Evolutionary conservation across 2,113 vertebrate genomes (phyloP), one percentile per base, ranked within the genome.

Genomic region (Anarhynchus alexandrinus): DNA sequence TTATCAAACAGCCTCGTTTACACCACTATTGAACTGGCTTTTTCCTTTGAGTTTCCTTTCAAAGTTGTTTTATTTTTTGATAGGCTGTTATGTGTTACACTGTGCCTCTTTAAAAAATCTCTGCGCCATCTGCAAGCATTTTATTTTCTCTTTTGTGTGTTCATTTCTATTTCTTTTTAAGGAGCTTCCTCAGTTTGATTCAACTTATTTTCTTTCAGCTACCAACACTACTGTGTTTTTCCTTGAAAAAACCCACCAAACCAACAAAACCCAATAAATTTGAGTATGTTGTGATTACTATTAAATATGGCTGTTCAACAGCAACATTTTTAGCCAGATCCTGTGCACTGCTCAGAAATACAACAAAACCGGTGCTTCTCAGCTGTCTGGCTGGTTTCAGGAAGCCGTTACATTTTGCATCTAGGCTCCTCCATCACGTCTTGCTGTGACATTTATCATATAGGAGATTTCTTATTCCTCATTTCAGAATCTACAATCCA

Each of bases 11-110:
- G 2, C 5, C 5, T 67, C 3, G n/a, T 66, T 81, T 86, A 66
- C 4, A 72, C 8, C 6, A 15, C 6, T 45, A 49, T 2, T 54
- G 26, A 86, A 62, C 6, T 20, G 3, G 0, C 0, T 29, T 74
- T 74, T 81, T 32, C 6, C 25, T 59, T 84, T 7, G 10, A 42
- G 10, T 54, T 80, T 82, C n/a, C 19, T 47, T 78, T 58, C 38
- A 74, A 66, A 78, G 8, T 18, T 29, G 1, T 67, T 54, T 36
- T 45, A 23, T 49, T 73, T 77, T 6, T 36, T 67, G 19, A 23
- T 26, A 58, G 15, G 38, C 18, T 62, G 26, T n/a, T 62, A 29
- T 14, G 9, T 22, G 8, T 51, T 58, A 65, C 16, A 32, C 10
- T 54, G 17, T 8, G 3, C 25, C 32, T 22, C 15, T 80, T 51